These are phyloP conservation scores for Aulostomus chinensis DNA, from an alignment of 2,797 vertebrate species.

Conservation along the genomic window DNA sequence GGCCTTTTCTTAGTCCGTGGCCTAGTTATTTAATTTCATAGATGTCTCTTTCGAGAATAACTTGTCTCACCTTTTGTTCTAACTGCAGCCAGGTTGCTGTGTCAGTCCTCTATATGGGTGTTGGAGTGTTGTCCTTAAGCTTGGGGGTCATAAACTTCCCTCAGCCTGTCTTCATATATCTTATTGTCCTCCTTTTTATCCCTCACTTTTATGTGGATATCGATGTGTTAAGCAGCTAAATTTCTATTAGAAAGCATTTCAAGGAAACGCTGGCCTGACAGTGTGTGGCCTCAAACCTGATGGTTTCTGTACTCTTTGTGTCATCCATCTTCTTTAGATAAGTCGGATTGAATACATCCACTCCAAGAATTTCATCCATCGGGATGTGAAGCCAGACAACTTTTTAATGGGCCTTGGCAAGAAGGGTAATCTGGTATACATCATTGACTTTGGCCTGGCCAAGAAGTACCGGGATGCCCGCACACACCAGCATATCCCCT, in stretches of 20 bases:
- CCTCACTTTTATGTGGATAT: slow-evolving; percentile 7
- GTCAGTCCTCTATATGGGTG: slow-evolving; percentile 8
- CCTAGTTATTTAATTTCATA: slow-evolving; percentile 37
- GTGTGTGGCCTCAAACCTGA: background rate
- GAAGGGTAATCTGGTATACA: slow-evolving; percentile 97
- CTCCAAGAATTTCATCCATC: slow-evolving; percentile 98
- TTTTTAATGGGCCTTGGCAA: slow-evolving; percentile 97
- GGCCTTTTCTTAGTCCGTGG: slow-evolving; percentile 3
- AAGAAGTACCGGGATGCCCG: slow-evolving; percentile 96
- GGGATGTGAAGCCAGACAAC: slow-evolving; percentile 96
- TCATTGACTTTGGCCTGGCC: slow-evolving; percentile 97
- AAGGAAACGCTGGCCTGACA: too few relatives aligned
- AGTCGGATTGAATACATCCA: slow-evolving; percentile 98
- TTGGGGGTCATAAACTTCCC: slow-evolving; percentile 15
- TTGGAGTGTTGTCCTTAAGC: slow-evolving; percentile 18
- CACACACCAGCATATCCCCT: slow-evolving; percentile 98
- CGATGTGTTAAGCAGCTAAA: slow-evolving; percentile 12
- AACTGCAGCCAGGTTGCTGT: slow-evolving; percentile 22
- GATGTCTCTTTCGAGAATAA: slow-evolving; percentile 5
- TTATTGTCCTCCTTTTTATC: background rate
- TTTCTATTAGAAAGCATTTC: background rate
- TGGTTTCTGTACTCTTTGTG: background rate
- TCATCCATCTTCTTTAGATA: slow-evolving; percentile 76
- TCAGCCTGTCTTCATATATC: slow-evolving; percentile 17
- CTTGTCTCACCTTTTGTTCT: slow-evolving; percentile 30